Conservation (phyloP, 1,140 invertebrate genomes). For the Drosophila aff. region DNA sequence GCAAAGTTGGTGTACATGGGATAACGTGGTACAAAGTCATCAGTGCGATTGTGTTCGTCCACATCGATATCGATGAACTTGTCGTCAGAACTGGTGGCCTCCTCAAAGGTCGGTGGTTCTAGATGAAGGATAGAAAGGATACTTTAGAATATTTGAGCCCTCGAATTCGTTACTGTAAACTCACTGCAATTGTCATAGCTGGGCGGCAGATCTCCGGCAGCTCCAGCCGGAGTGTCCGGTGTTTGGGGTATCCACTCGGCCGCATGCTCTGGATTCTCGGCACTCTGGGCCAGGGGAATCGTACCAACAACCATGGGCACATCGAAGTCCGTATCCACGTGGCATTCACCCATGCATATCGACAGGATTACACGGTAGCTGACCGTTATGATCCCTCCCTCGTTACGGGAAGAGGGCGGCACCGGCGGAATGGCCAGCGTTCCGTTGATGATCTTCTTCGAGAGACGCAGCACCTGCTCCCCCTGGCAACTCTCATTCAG, state of each 20-base stretch:
- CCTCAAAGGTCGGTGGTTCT: constrained; percentile 77
- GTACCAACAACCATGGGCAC: constrained; percentile 73
- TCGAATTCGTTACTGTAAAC: not conserved
- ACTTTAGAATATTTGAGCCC: not conserved
- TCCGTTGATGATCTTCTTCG: constrained; percentile 62
- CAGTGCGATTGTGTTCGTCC: constrained; percentile 65
- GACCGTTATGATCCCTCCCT: constrained; percentile 61
- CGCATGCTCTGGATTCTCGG: constrained; percentile 43
- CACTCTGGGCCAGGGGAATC: constrained; percentile 67
- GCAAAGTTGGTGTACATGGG: constrained; percentile 79
- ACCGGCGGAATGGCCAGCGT: constrained; percentile 61
- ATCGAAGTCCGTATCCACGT: constrained; percentile 49
- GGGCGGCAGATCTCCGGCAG: constrained; percentile 60
- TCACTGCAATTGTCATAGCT: constrained; percentile 72
- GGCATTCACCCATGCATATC: constrained; percentile 59
- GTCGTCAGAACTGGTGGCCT: constrained; percentile 61
- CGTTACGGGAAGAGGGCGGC: constrained; percentile 83
- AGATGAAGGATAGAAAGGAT: not conserved
- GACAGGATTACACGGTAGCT: constrained; percentile 53
- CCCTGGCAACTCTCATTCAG: constrained; percentile 26
- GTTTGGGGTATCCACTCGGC: constrained; percentile 67
- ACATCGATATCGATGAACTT: constrained; percentile 71
- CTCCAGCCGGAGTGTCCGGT: constrained; percentile 68
- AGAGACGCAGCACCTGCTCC: constrained; percentile 57
- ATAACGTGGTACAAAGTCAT: constrained; percentile 75